A percentile compares a stretch with the other conserved stretches of the same genome.
These are phyloP conservation scores for Ornithoptera priamus DNA, from an alignment of 2,888 invertebrate species.

Conservation along the genomic window DNA sequence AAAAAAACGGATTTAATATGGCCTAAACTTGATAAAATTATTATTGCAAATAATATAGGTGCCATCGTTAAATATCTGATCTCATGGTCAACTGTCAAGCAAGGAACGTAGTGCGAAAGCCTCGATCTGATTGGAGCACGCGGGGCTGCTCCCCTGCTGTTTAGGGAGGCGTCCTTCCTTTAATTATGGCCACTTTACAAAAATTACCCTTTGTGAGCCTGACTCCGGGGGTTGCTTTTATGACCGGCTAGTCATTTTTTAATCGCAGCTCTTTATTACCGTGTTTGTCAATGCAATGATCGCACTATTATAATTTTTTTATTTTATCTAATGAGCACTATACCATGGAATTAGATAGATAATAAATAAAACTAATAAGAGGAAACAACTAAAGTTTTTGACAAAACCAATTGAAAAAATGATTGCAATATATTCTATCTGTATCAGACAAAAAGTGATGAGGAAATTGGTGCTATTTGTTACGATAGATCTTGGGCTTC, in stretches of 20 bases:
- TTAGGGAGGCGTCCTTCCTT: slow-evolving; percentile 56
- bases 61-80: slow-evolving; percentile 68
- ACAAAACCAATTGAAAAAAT: no score
- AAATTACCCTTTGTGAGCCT: slow-evolving; percentile 77
- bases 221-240: slow-evolving; percentile 72
- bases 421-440: no score
- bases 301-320: background rate
- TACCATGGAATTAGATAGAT: background rate
- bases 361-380: no score
- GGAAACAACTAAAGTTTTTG: no score
- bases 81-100: slow-evolving; percentile 51
- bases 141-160: slow-evolving; percentile 38
- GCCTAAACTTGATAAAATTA: slow-evolving; percentile 19
- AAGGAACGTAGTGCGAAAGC: slow-evolving; percentile 44
- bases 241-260: slow-evolving; percentile 70
- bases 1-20: no score
- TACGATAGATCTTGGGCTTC: no score
- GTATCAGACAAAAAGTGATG: no score
- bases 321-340: background rate
- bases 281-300: slow-evolving; percentile 32
- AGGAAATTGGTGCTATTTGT: no score
- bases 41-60: slow-evolving; percentile 39
- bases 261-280: slow-evolving; percentile 57
- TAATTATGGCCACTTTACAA: slow-evolving; percentile 70
- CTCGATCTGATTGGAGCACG: slow-evolving; percentile 52